These are phyloP conservation scores for Chaenodraco wilsoni DNA, from an alignment of 2,797 vertebrate species.

Conservation along the genomic window DNA sequence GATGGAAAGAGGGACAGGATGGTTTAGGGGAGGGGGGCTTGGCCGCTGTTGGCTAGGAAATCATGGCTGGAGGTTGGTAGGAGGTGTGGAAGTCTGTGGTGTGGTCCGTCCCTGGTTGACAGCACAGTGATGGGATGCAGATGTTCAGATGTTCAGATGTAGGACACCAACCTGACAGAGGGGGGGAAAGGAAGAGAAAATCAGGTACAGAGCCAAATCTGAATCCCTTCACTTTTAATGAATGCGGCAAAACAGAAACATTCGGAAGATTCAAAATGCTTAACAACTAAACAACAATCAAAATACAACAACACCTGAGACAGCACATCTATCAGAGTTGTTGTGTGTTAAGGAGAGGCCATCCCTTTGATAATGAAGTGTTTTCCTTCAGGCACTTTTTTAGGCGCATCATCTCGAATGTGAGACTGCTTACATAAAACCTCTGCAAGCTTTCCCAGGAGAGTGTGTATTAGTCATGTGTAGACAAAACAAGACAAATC, in stretches of 20 bases:
- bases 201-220: slow-evolving; percentile 36
- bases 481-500: slow-evolving; percentile 48
- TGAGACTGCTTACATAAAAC: slow-evolving; percentile 27
- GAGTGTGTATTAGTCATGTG: slow-evolving; percentile 37
- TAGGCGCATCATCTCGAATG: slow-evolving; percentile 14
- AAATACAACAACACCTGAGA: neutral
- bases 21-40: slow-evolving; percentile 12
- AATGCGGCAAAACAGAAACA: slow-evolving; percentile 23
- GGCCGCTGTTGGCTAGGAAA: slow-evolving; percentile 60
- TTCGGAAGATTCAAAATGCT: slow-evolving; percentile 4
- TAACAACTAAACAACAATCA: neutral
- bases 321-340: neutral
- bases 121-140: slow-evolving; percentile 31
- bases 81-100: slow-evolving; percentile 16
- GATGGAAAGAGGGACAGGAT: slow-evolving; percentile 24
- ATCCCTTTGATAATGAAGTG: slow-evolving; percentile 18
- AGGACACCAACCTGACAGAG: slow-evolving; percentile 50
- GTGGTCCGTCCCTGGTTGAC: slow-evolving; percentile 8
- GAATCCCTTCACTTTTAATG: slow-evolving; percentile 40
- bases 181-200: neutral
- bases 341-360: neutral
- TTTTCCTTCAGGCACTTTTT: slow-evolving; percentile 32
- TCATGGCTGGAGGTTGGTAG: slow-evolving; percentile 24
- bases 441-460: slow-evolving; percentile 29
- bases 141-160: slow-evolving; percentile 11